Conservation (phyloP, 2,888 invertebrate genomes). For the Philhelius pedissequus region DNA sequence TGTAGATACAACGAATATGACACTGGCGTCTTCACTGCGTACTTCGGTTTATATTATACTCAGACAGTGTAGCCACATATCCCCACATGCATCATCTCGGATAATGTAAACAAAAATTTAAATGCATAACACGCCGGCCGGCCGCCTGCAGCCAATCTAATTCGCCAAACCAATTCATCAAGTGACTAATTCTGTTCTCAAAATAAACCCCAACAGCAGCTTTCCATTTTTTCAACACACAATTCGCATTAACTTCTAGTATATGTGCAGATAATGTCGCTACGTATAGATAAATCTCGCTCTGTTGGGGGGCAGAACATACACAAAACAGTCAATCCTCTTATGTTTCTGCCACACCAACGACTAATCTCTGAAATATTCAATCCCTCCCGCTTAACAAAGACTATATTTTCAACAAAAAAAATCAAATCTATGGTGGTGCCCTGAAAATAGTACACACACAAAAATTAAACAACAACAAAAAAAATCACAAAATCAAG, state of each 20-base stretch:
- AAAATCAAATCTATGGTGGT: constrained; percentile 24
- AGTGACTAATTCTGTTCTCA: constrained; percentile 49
- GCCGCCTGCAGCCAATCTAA: background rate
- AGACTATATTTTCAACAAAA: constrained; percentile 10
- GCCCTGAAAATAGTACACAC: constrained; percentile 37
- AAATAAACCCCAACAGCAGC: background rate
- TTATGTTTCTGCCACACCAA: constrained; percentile 1
- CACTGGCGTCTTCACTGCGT: too few relatives aligned
- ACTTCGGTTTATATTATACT: too few relatives aligned
- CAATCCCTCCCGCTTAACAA: constrained; percentile 28
- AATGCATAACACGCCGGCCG: background rate
- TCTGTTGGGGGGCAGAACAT: constrained; percentile 58
- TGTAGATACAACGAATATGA: too few relatives aligned
- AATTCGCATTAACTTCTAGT: constrained; percentile 36
- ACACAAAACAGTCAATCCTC: constrained; percentile 8
- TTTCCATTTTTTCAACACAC: constrained; percentile 6
- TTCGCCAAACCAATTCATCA: constrained; percentile 11
- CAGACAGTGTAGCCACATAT: too few relatives aligned
- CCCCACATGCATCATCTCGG: too few relatives aligned
- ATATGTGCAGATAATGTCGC: constrained; percentile 1
- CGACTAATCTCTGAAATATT: constrained; percentile 49
- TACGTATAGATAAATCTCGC: constrained; percentile 53
- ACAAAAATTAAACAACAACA: constrained; percentile 17
- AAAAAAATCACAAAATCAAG: background rate
- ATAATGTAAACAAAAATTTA: too few relatives aligned